Base-by-base conservation (phyloP, 2,888 invertebrate genomes). In the Meteorus cinctellus region DNA sequence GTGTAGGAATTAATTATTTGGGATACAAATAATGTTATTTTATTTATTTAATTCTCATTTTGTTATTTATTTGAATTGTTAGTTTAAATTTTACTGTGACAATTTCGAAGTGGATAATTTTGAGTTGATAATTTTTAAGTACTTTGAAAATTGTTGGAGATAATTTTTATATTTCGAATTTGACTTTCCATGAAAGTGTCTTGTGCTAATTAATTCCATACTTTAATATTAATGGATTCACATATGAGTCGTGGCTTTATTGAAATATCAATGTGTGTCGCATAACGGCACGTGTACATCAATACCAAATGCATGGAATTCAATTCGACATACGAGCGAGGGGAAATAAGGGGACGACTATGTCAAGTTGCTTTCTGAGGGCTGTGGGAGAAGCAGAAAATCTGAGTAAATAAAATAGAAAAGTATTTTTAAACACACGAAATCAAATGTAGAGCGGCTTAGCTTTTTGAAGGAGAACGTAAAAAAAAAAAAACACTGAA, bases 301-400 rank as follows among this genome's bases (percentile, higher is more conserved):
- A 51, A 68, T 68, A 68, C 51, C 48, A 31, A 68, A 68, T 68
- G 68, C 34, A 8, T 51, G 51, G 51, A 68, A 51, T 51, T 27
- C 55, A 68, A 68, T 51, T 31, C 31, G 68, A n/a, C 16, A 68
- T 48, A 16, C 24, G 45, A 45, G 45, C 14, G 10, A 10, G 67
- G 27, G 41, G 67, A 12, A 14, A 31, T 51, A 31, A 68, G 51
- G 51, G 68, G n/a, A n/a, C 2, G 10, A 45, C 29, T 55, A 51
- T 51, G 51, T 68, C 51, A 68, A 51, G 29, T 48, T 8, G 8
- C 45, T 51, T 51, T 51, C 31, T 48, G 68, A 31, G 51, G 31
- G 45, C 14, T 27, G 8, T 31, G 51, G n/a, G 12, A 31, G n/a
- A n/a, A 48, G 6, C 24, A 48, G 51, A 68, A 68, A 14, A 29